Conservation (phyloP, 2,888 invertebrate genomes). For the Aelia acuminata region DNA sequence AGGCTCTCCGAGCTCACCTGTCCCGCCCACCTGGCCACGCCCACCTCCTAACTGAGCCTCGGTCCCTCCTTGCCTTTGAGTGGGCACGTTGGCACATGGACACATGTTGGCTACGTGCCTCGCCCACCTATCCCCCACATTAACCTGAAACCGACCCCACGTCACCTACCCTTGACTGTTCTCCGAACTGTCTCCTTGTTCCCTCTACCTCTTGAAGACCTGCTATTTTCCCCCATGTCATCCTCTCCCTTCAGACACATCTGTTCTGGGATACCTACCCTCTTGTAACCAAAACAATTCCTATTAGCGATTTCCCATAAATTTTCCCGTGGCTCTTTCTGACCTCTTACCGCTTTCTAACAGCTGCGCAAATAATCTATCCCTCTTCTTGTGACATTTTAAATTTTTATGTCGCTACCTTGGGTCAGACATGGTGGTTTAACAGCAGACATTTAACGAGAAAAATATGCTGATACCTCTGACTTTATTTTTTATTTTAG, state of each 20-base stretch:
- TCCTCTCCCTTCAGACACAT: neutral
- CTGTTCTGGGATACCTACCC: neutral
- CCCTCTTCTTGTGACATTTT: no score
- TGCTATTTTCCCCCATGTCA: neutral
- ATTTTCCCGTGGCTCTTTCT: neutral
- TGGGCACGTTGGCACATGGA: no score
- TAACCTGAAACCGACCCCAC: conserved; percentile 51
- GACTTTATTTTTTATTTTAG: no score
- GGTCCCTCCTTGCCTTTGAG: no score
- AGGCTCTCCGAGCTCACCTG: neutral
- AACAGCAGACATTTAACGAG: no score
- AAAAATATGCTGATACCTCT: no score
- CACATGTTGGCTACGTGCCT: conserved; percentile 53
- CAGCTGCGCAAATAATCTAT: neutral
- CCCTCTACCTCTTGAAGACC: neutral
- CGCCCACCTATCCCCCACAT: conserved; percentile 34
- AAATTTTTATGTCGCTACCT: no score
- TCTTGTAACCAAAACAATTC: conserved; percentile 17
- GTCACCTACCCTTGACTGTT: conserved; percentile 12
- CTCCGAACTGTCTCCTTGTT: conserved; percentile 12
- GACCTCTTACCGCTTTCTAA: neutral
- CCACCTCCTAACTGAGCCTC: neutral
- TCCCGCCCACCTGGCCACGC: neutral
- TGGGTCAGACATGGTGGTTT: no score
- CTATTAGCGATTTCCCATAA: conserved; percentile 20